Evolutionary conservation across 1,140 invertebrate genomes (phyloP).

Genomic region (Orchestia grillus): DNA sequence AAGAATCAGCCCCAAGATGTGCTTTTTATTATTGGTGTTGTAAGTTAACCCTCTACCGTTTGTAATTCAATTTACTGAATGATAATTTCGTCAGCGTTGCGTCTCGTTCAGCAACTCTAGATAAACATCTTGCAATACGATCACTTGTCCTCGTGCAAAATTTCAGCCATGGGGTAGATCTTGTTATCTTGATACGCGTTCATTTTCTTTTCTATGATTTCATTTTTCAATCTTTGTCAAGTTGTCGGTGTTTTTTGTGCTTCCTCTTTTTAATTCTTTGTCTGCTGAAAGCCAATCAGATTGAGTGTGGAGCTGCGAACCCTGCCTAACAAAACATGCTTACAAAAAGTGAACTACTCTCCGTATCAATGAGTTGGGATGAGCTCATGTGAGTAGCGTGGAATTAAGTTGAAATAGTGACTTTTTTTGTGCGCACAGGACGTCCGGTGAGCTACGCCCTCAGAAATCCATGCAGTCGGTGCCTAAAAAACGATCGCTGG

Average conservation of each 20-base stretch:
- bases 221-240: too few relatives aligned
- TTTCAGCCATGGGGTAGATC: background rate
- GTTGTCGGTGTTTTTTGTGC: too few relatives aligned
- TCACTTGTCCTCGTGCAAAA: background rate
- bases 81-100: too few relatives aligned
- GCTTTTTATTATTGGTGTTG: too few relatives aligned
- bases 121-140: too few relatives aligned
- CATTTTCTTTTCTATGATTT: background rate
- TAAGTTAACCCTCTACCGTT: too few relatives aligned
- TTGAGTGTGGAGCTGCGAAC: background rate
- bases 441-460: slow-evolving; percentile 39
- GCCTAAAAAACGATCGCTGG: background rate
- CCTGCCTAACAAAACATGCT: background rate
- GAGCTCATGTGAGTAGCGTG: slow-evolving; percentile 36
- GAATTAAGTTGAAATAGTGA: background rate
- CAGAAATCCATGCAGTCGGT: background rate
- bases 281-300: background rate
- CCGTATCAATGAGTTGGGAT: background rate
- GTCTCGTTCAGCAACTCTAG: too few relatives aligned
- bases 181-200: background rate
- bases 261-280: background rate
- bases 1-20: too few relatives aligned
- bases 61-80: too few relatives aligned
- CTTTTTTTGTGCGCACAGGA: slow-evolving; percentile 16
- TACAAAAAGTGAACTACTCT: background rate